Conservation (phyloP, 2,113 vertebrate genomes). For the Mus musculus region DNA sequence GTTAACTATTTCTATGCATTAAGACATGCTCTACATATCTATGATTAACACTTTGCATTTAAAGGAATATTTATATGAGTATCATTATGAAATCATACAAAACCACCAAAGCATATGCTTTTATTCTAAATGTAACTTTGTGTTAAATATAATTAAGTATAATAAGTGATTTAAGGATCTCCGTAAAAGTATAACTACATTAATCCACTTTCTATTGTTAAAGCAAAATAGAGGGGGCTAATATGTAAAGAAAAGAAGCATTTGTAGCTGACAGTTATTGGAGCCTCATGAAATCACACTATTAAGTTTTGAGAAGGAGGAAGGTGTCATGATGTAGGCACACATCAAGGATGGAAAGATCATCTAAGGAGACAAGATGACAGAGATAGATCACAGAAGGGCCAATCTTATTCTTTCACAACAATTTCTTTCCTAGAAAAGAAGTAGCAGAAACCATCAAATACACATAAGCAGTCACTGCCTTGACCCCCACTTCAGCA, state of each 20-base stretch:
- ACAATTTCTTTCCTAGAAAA: background rate
- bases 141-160: background rate
- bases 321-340: background rate
- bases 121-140: slow-evolving; percentile 40
- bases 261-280: background rate
- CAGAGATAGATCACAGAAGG: background rate
- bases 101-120: background rate
- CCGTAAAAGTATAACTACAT: background rate
- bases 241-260: background rate
- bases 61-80: slow-evolving; percentile 14
- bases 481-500: background rate
- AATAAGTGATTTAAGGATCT: slow-evolving; percentile 28
- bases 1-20: slow-evolving; percentile 44
- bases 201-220: background rate
- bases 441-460: background rate
- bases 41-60: slow-evolving; percentile 3
- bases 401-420: background rate
- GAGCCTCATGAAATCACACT: background rate
- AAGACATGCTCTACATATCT: slow-evolving; percentile 10
- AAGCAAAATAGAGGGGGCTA: background rate
- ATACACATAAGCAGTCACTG: background rate
- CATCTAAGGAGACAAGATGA: background rate
- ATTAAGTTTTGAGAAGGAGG: no score
- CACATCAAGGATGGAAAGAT: background rate
- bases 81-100: background rate